These are phyloP conservation scores for Bombus ignitus DNA, from an alignment of 1,140 invertebrate genomes.

Conservation along the genomic window DNA sequence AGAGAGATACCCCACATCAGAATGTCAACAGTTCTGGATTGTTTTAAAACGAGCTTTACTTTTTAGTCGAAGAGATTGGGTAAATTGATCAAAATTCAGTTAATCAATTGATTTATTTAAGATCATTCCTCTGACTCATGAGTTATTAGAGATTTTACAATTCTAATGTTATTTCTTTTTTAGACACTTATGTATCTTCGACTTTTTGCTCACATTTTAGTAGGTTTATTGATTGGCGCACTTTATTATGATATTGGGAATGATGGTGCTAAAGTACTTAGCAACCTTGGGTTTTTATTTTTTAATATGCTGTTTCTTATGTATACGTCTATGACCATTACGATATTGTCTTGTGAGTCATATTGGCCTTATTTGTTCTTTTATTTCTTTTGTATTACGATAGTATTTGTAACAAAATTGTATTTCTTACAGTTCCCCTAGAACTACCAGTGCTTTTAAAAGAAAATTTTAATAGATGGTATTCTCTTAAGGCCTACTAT, in stretches of 20 bases:
- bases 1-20: conserved; percentile 89
- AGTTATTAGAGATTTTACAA: neutral
- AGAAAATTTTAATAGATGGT: conserved; percentile 99
- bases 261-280: conserved; percentile 96
- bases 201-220: conserved; percentile 95
- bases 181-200: conserved; percentile 97
- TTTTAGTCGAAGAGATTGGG: conserved; percentile 93
- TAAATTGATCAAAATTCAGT: conserved; percentile 76
- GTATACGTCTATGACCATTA: conserved; percentile 99
- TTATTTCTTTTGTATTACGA: neutral
- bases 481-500: conserved; percentile 97
- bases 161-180: conserved; percentile 70
- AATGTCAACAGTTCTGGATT: conserved; percentile 91
- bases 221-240: conserved; percentile 95
- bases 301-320: conserved; percentile 99
- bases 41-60: conserved; percentile 90
- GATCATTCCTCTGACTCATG: neutral
- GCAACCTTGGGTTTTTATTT: conserved; percentile 98
- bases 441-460: conserved; percentile 97
- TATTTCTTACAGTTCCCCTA: conserved; percentile 90
- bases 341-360: conserved; percentile 94
- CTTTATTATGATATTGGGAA: conserved; percentile 97
- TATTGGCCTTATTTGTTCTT: neutral
- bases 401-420: conserved; percentile 27
- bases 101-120: neutral